Percentiles rank a stretch among this genome's conserved stretches.
phyloP scores from a whole-genome alignment of 2,797 vertebrate species.

The Enteromius viviparus region DNA sequence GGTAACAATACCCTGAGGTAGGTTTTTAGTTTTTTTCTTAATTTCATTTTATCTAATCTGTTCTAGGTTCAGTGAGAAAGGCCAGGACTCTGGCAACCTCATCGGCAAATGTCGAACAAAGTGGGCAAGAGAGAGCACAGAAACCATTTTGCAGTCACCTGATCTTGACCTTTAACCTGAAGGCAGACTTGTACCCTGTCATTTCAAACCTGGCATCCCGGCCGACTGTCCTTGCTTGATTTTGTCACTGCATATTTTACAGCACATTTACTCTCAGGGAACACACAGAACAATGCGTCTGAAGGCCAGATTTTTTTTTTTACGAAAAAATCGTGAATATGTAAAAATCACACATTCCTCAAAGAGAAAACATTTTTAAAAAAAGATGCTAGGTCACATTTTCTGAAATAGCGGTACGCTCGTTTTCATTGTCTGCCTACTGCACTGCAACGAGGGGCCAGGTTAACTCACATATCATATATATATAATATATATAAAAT shows the following conservation, averaged over 20 bases:
- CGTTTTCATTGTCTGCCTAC: slow-evolving; percentile 58
- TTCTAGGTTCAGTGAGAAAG: slow-evolving; percentile 75
- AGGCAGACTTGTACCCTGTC: slow-evolving; percentile 59
- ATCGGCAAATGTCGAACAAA: slow-evolving; percentile 74
- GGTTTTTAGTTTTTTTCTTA: slow-evolving; percentile 77
- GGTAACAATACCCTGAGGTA: slow-evolving; percentile 97
- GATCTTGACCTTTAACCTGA: slow-evolving; percentile 67
- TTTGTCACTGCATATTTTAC: neutral
- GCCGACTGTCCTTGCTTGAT: neutral
- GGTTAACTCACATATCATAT: slow-evolving; percentile 88
- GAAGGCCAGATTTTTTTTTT: slow-evolving; percentile 16
- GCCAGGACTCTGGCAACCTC: slow-evolving; percentile 73
- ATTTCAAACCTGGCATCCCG: slow-evolving; percentile 7
- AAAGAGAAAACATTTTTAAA: neutral
- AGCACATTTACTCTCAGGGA: slow-evolving; percentile 1
- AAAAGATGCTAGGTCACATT: neutral
- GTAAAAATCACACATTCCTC: neutral
- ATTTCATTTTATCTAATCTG: slow-evolving; percentile 79
- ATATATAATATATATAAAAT: slow-evolving; percentile 89
- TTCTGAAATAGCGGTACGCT: slow-evolving; percentile 37
- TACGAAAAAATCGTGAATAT: neutral
- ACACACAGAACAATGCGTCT: neutral
- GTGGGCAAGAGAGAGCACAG: slow-evolving; percentile 72
- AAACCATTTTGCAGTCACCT: slow-evolving; percentile 67
- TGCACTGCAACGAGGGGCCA: slow-evolving; percentile 74